Base-by-base conservation (phyloP, 2,113 vertebrate genomes). In the Calyptommatus sinebrachiatus region DNA sequence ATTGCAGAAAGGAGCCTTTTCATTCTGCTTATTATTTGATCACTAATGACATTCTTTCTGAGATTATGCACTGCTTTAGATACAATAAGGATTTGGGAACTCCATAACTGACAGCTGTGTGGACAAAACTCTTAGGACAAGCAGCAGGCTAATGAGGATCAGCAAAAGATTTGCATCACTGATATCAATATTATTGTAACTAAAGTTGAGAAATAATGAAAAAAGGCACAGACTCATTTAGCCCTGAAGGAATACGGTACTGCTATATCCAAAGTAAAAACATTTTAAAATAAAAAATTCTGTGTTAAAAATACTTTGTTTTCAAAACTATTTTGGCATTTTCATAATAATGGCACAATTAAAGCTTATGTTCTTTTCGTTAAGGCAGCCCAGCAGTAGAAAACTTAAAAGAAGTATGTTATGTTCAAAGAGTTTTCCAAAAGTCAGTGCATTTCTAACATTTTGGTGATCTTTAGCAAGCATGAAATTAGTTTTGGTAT, bases 121-220 rank as follows among this genome's bases (percentile, higher is more conserved):
- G 53, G n/a, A 86, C 74, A 62, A 29, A 70, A 35, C 35, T 67
- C 60, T 41, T 60, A 63, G 41, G 10, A 24, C 31, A 61, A 31
- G 26, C 63, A 78, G 10, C 28, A 57, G 61, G 60, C 86, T 89
- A 91, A 83, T 83, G 67, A 6, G 9, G 62, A 62, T 80, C 24
- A 16, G 18, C 73, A 57, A 8, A 73, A 71, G 46, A 73, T 79
- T 81, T 16, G 60, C 29, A 86, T 63, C 78, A 79, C 57, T 73
- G 67, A 31, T 77, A 78, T 80, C 26, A 62, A 71, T 26, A 65
- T 68, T 22, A 45, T 80, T 60, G 0, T 0, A 78, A 78, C 71
- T 73, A 60, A 29, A 31, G 41, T 73, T 69, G 41, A 18, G 53
- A 5, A 88, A 68, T 68, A 48, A 80, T 80, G 26, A 65, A 71